phyloP scores from a whole-genome alignment of 2,888 invertebrate species.

The Zeuzera pyrina region DNA sequence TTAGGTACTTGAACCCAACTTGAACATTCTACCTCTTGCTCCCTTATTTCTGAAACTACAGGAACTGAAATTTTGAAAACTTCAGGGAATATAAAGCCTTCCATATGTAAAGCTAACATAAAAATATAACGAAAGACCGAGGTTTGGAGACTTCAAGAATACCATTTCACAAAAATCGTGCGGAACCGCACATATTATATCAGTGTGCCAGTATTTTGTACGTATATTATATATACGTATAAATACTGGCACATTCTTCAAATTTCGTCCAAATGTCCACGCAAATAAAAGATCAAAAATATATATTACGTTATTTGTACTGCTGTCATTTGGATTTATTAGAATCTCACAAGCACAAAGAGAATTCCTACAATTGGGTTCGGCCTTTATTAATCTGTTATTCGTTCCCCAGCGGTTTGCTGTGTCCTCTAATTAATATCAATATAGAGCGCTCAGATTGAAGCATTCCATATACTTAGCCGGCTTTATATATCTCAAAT shows the following conservation, averaged over 20 bases:
- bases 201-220: no score
- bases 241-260: conserved; percentile 1
- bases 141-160: no score
- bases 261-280: not conserved
- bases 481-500: conserved; percentile 4
- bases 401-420: conserved; percentile 34
- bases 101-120: no score
- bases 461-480: conserved; percentile 7
- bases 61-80: no score
- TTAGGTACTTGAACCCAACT: no score
- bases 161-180: no score
- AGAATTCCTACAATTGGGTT: conserved; percentile 42
- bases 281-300: conserved; percentile 4
- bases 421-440: conserved; percentile 53
- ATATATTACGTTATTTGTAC: conserved; percentile 13
- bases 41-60: no score
- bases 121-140: no score
- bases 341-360: conserved; percentile 40
- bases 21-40: no score
- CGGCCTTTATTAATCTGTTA: conserved; percentile 48
- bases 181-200: no score
- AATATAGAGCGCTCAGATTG: conserved; percentile 36
- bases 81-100: no score
- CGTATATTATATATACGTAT: no score
- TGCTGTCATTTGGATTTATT: conserved; percentile 35